Conservation (phyloP, 2,797 vertebrate species). For the Aulostomus chinensis region DNA sequence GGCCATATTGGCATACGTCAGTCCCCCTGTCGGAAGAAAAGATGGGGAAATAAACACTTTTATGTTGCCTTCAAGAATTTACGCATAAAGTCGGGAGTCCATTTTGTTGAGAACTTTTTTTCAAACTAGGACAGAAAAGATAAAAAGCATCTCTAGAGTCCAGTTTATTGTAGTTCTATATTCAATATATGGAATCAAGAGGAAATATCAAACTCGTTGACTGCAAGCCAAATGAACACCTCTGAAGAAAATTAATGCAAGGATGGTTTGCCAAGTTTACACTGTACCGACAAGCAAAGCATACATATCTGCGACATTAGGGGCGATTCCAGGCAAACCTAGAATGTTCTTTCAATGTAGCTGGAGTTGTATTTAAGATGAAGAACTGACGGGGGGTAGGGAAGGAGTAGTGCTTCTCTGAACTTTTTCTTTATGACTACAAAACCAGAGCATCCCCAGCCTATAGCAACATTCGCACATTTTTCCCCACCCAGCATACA, state of each 20-base stretch:
- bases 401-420: conserved; percentile 63
- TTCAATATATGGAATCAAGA: conserved; percentile 70
- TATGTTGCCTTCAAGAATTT: conserved; percentile 85
- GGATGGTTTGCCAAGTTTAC: conserved; percentile 78
- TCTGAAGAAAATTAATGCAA: conserved; percentile 71
- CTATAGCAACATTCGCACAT: conserved; percentile 58
- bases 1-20: conserved; percentile 77
- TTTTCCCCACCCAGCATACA: conserved; percentile 53
- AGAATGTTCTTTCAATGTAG: conserved; percentile 73
- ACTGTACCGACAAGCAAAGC: conserved; percentile 69
- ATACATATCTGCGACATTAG: conserved; percentile 74
- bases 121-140: conserved; percentile 70
- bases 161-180: conserved; percentile 79
- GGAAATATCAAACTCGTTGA: too few species aligned
- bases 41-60: conserved; percentile 66
- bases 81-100: conserved; percentile 73
- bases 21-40: conserved; percentile 62
- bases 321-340: conserved; percentile 69
- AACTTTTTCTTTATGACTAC: conserved; percentile 56
- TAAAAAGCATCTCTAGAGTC: conserved; percentile 75
- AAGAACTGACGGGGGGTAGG: conserved; percentile 55
- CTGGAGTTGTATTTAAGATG: conserved; percentile 72
- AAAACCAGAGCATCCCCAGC: conserved; percentile 58
- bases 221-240: conserved; percentile 77
- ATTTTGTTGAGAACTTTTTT: conserved; percentile 79